These are phyloP conservation scores for Ailurus styani DNA, from an alignment of 2,113 vertebrate genomes.

Conservation along the genomic window DNA sequence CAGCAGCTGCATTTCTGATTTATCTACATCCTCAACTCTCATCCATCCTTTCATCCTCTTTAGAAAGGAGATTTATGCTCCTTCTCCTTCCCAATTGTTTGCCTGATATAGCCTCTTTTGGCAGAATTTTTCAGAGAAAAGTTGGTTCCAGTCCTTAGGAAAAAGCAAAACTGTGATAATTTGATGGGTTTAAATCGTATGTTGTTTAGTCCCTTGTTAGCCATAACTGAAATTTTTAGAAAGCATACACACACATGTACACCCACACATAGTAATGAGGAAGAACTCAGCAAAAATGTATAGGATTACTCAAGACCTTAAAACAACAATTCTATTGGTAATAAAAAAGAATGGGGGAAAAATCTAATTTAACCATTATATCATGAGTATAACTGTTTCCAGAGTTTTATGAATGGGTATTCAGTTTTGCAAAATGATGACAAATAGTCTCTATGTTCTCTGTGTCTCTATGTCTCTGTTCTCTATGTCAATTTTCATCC, in stretches of 20 bases:
- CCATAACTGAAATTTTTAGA: background rate
- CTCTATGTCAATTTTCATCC: background rate
- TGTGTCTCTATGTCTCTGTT: background rate
- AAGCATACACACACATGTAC: background rate
- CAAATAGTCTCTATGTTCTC: background rate
- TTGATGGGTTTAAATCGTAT: background rate
- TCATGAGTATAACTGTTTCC: background rate
- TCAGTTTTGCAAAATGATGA: background rate
- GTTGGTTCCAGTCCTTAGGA: background rate
- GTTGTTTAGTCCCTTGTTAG: background rate
- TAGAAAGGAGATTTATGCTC: background rate
- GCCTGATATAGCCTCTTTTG: background rate
- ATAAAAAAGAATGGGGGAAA: background rate
- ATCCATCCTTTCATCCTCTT: background rate
- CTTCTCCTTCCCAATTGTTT: background rate
- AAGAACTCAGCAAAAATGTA: background rate
- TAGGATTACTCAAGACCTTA: background rate
- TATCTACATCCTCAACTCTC: background rate
- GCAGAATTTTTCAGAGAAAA: background rate
- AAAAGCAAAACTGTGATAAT: background rate
- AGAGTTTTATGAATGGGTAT: background rate
- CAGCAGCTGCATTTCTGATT: conserved; percentile 14
- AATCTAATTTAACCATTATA: background rate
- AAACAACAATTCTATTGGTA: background rate
- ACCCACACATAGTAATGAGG: too few species aligned